Base-by-base conservation (phyloP, 1,140 invertebrate species). In the Eurosta solidaginis region DNA sequence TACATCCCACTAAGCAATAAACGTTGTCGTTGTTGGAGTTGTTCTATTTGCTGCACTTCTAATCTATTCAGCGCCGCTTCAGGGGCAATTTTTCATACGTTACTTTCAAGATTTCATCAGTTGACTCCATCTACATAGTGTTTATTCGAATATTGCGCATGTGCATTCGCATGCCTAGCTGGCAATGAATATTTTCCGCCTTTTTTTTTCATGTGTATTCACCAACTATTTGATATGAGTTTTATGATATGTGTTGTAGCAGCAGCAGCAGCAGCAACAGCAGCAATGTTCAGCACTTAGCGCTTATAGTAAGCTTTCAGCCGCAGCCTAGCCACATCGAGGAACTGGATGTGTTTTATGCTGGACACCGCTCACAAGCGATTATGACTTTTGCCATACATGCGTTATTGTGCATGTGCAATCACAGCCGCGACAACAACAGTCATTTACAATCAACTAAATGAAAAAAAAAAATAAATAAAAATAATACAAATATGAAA, bases 41-140 rank as follows among this genome's bases (percentile, higher is more conserved):
- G 59, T 68, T 40, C 59, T 68, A 42, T 40, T 14, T 33, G 17
- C 17, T 40, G 33, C 59, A 10, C 54, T 79, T 81, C 45, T 49
- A 76, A 45, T 76, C 45, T 76, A 76, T 47, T 74, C 73, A 74
- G 73, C 73, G 44, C 73, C 73, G 44, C 73, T 47, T 85, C 81
- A 82, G 84, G 80, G 84, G 84, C 84, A 85, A 85, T 85, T 85
- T 85, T 85, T 85, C 84, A 85, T 85, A 68, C 40, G 59, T 68
- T 33, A 68, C 59, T 68, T 68, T 68, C 59, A 83, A 85, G 84
- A 85, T 85, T 85, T 80, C 84, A 85, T 85, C 84, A 84, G 85
- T 84, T 9, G 33, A 85, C 73, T 47, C 25, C 42, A 47, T 49
- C 45, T 75, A 47, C 45, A 33, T n/a, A n/a, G n/a, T n/a, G n/a